These are phyloP conservation scores for Tetraodon nigroviridis DNA, from an alignment of 2,113 vertebrate species.

Conservation along the genomic window DNA sequence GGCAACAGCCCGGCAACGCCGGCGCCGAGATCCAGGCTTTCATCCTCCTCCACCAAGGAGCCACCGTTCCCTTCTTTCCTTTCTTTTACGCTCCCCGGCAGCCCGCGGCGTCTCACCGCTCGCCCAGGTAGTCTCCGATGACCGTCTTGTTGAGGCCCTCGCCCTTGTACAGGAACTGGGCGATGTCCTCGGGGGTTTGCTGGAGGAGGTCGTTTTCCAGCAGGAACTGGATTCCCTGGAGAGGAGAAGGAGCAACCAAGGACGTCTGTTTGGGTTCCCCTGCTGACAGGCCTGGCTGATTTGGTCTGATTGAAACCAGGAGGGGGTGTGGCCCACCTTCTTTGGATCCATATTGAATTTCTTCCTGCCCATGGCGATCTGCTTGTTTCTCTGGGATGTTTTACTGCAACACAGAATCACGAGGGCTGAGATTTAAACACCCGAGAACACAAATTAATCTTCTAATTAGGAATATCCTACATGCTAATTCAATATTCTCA, in stretches of 20 bases:
- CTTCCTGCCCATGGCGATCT: constrained; percentile 97
- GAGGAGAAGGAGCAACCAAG: constrained; percentile 5
- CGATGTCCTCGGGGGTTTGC: constrained; percentile 91
- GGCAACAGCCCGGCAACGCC: too few species aligned
- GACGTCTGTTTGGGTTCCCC: constrained; percentile 1
- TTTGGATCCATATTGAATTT: constrained; percentile 99
- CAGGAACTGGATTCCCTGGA: constrained; percentile 94
- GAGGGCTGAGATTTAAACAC: not conserved
- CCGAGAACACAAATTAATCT: not conserved
- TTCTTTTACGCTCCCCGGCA: constrained; percentile 36
- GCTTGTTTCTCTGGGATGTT: constrained; percentile 95
- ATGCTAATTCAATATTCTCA: too few species aligned
- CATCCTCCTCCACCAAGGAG: constrained; percentile 5
- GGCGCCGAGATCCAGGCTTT: too few species aligned
- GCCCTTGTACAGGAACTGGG: constrained; percentile 98
- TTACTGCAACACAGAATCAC: constrained; percentile 76
- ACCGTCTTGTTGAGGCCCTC: constrained; percentile 98
- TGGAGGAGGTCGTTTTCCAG: constrained; percentile 96
- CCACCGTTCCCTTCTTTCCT: constrained; percentile 18
- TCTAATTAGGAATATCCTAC: too few species aligned
- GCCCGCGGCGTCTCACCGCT: constrained; percentile 77
- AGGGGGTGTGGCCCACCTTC: constrained; percentile 80
- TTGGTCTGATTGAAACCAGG: not conserved
- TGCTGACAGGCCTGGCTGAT: too few species aligned
- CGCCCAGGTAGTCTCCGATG: constrained; percentile 96